These are phyloP conservation scores for Dolichotis patagonum DNA, from an alignment of 2,113 vertebrate species.

Conservation along the genomic window DNA sequence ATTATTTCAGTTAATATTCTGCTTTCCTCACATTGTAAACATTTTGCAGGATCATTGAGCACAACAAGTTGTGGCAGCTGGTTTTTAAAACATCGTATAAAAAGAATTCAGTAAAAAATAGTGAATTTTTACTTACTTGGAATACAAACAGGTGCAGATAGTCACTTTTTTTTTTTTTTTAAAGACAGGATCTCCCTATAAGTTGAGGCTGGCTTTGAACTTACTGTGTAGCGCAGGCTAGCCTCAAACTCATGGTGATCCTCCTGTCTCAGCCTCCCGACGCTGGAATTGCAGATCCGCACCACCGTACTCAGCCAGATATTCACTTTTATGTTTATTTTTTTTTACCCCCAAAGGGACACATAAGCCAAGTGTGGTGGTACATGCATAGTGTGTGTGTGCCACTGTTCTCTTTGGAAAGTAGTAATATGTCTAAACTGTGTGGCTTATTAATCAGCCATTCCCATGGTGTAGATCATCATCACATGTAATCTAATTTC, in stretches of 20 bases:
- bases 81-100: background rate
- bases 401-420: background rate
- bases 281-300: background rate
- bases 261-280: background rate
- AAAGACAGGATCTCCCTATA: background rate
- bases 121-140: background rate
- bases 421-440: background rate
- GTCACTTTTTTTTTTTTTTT: background rate
- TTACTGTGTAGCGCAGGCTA: no score
- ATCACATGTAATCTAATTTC: background rate
- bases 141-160: background rate
- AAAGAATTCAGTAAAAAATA: background rate
- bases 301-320: background rate
- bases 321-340: background rate
- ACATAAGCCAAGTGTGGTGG: background rate
- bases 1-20: constrained; percentile 3
- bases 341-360: background rate
- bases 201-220: background rate
- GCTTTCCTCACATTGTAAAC: background rate
- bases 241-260: background rate
- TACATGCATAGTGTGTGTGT: background rate
- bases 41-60: background rate
- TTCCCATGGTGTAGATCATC: background rate
- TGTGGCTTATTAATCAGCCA: background rate
- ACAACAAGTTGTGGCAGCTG: constrained; percentile 5